Evolutionary conservation across 2,113 vertebrate genomes (phyloP).

Genomic region (Acrocephalus kingi): DNA sequence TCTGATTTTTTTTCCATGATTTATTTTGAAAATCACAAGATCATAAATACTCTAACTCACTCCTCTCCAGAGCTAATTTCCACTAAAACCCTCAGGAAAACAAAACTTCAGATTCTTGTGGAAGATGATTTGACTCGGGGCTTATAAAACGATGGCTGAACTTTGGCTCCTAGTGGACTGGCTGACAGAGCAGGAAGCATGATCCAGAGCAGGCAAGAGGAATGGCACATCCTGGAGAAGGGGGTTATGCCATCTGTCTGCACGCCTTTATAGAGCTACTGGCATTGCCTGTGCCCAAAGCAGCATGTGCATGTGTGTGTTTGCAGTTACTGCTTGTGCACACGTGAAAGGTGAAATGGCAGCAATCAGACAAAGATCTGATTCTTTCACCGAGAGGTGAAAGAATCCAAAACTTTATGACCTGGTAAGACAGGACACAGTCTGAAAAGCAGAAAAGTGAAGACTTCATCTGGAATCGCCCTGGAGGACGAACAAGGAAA

Average conservation of each 20-base stretch:
- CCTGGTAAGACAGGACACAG: neutral
- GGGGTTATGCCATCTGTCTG: neutral
- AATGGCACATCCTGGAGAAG: neutral
- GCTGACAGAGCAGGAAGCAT: neutral
- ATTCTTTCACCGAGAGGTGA: neutral
- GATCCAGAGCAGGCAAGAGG: neutral
- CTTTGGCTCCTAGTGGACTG: neutral
- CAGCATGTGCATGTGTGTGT: fast-evolving
- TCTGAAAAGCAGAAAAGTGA: neutral
- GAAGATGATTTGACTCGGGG: neutral
- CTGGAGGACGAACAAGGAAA: neutral
- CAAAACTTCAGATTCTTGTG: neutral
- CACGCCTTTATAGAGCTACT: neutral
- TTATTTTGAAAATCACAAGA: neutral
- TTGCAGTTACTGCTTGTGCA: neutral
- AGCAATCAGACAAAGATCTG: neutral
- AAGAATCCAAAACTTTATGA: neutral
- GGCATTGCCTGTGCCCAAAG: neutral
- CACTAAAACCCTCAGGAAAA: neutral
- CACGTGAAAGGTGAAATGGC: neutral
- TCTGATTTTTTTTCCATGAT: neutral
- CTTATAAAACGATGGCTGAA: neutral
- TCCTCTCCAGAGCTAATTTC: neutral
- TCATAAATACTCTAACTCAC: neutral
- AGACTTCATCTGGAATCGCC: neutral